A percentile compares a stretch with the other conserved stretches of the same genome.
These are phyloP conservation scores for Dysidea cf. avara DNA, from an alignment of 37 sponge, comb jelly and placozoan genomes.

Conservation along the genomic window DNA sequence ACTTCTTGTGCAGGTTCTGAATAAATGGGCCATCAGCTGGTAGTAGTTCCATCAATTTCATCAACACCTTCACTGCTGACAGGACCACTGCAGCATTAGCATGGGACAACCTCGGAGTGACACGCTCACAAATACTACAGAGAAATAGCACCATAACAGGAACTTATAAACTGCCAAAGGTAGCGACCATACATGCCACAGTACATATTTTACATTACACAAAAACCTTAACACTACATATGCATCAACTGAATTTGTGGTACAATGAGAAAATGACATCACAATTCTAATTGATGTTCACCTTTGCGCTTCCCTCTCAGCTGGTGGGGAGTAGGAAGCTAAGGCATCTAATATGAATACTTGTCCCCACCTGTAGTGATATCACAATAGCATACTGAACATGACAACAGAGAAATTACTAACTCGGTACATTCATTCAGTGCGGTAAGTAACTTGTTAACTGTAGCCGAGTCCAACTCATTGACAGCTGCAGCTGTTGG, in stretches of 20 bases:
- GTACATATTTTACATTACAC: no score
- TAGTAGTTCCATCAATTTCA: conserved; percentile 91
- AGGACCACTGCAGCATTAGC: conserved; percentile 99
- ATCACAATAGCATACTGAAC: no score
- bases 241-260: no score
- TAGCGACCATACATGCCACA: no score
- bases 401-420: no score
- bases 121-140: conserved; percentile 89
- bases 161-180: no score
- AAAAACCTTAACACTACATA: no score
- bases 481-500: conserved; percentile 74
- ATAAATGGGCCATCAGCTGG: conserved; percentile 64
- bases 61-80: conserved; percentile 95
- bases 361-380: conserved; percentile 87
- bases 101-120: conserved; percentile 95
- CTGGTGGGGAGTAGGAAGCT: conserved; percentile 69
- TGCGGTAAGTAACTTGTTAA: conserved; percentile 98
- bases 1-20: conserved; percentile 69
- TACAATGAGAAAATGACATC: no score
- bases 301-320: conserved; percentile 92
- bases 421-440: conserved; percentile 98
- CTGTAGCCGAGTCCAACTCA: conserved; percentile 84
- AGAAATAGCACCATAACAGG: not conserved
- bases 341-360: conserved; percentile 97
- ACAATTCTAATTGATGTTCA: conserved; percentile 2